These are phyloP conservation scores for Sebastiscus tertius DNA, from an alignment of 2,797 vertebrate genomes.

Conservation along the genomic window DNA sequence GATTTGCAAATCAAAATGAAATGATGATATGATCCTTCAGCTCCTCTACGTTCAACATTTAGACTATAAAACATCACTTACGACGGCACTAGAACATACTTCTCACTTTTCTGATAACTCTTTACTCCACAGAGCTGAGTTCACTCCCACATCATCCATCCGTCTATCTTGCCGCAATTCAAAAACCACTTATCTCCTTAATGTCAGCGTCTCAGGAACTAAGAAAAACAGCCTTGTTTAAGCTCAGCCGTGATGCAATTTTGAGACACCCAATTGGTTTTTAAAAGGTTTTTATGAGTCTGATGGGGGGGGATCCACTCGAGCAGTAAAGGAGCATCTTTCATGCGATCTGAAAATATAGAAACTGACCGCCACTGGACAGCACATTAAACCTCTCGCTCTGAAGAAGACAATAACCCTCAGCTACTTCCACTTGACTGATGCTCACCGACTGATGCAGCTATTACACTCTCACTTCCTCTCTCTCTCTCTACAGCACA, in stretches of 20 bases:
- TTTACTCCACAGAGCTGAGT: background rate
- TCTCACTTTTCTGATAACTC: background rate
- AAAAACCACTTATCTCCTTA: constrained; percentile 4
- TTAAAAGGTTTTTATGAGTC: background rate
- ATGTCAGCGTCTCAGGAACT: background rate
- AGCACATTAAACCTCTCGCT: constrained; percentile 14
- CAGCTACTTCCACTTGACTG: constrained; percentile 38
- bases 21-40: background rate
- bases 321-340: background rate
- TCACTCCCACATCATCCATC: background rate
- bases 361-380: background rate
- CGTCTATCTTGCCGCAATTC: background rate
- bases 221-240: background rate
- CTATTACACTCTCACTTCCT: constrained; percentile 35
- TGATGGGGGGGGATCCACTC: background rate
- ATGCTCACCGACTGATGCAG: constrained; percentile 19
- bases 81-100: background rate
- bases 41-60: background rate
- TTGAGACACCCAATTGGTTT: background rate
- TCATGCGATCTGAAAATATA: constrained; percentile 9
- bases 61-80: background rate
- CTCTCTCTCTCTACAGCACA: background rate
- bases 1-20: background rate
- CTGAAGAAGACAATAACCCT: constrained; percentile 24
- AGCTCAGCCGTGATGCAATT: background rate